A percentile compares a stretch with the other conserved stretches of the same genome.
Evolutionary conservation across 2,888 invertebrate genomes (phyloP).

Genomic region (Ophraella communa): DNA sequence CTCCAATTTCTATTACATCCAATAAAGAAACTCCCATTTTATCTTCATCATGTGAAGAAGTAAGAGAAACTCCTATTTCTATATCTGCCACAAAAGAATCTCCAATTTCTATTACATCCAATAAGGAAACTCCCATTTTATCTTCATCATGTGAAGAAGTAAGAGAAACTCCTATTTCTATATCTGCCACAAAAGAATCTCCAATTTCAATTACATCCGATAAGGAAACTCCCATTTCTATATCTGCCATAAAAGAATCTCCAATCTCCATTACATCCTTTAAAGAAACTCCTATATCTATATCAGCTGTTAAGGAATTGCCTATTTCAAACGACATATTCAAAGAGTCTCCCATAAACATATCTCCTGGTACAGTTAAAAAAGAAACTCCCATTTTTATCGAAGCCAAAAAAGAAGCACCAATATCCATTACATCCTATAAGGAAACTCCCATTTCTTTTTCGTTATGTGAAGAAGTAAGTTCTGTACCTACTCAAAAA

Average conservation of each 20-base stretch:
- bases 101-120: no score
- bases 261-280: not conserved
- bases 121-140: not conserved
- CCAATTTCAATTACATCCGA: not conserved
- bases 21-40: not conserved
- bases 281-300: not conserved
- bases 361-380: no score
- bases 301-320: not conserved
- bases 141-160: not conserved
- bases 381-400: not conserved
- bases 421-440: not conserved
- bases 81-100: no score
- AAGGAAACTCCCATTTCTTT: not conserved
- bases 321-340: not conserved
- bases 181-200: not conserved
- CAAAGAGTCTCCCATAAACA: not conserved
- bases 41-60: slow-evolving; percentile 5
- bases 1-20: no score
- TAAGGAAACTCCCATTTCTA: not conserved
- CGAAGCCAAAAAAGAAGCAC: not conserved
- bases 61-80: not conserved
- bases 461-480: not conserved
- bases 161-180: not conserved
- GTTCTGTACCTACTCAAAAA: not conserved
- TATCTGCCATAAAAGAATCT: not conserved